Evolutionary conservation across 2,797 vertebrate species (phyloP), one percentile per base, ranked within the genome.

Genomic region (Synaphobranchus kaupii): DNA sequence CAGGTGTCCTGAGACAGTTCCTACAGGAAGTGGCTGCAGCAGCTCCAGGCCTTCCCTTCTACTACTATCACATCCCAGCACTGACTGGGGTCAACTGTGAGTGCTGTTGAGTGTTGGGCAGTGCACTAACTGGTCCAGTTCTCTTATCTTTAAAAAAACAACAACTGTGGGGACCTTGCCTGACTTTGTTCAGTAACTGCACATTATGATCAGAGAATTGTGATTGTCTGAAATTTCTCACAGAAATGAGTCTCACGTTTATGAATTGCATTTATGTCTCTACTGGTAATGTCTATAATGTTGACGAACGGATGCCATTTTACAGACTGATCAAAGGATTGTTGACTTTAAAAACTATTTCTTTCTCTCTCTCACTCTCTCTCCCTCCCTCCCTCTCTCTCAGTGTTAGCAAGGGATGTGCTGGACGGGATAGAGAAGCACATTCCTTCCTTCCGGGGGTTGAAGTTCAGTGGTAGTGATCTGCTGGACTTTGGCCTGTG

Each of bases 61-160:
- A 98, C 91, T 99, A 99, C 90, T 99, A 99, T 83, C 98, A 99
- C 85, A 91, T 99, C 88, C 99, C 99, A 66, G 66, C 90, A 60
- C 1, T 99, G 71, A 99, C 98, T 0, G 97, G 97, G 17, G 93
- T 99, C 50, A 95, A 95, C 10, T 91, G 98, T 99, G 90, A 96
- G 97, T 25, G 31, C 2, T 5, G 31, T 13, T 99, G 90, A 96
- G 97, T 25, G 31, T 9, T 5, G 31, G 22, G 1, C 22, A 20
- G 56, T 0, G 52, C 1, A 17, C 56, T 2, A 3, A 58, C 60
- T n/a, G 25, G 22, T 9, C 22, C 60, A n/a, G 22, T 66, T 28
- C 60, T n/a, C 60, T 66, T n/a, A n/a, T n/a, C 60, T n/a, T n/a
- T 66, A n/a, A 66, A 66, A 56, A 13, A 56, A 56, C 13, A 3